These are phyloP conservation scores for Geopemphigus sp. DNA, from an alignment of 1,140 invertebrate species.

Conservation along the genomic window DNA sequence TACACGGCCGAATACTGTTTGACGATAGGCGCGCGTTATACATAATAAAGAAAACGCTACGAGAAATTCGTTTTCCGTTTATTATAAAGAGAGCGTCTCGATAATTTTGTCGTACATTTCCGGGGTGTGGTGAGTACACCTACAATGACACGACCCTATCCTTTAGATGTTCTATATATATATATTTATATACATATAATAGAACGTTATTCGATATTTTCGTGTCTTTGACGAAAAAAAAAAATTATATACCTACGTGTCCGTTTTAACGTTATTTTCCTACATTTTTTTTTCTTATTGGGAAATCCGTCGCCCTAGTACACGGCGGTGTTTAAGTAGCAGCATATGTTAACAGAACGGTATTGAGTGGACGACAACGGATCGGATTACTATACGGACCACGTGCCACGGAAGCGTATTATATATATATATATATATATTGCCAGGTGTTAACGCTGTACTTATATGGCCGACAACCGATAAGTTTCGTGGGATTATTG, in stretches of 20 bases:
- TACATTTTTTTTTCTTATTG: conserved; percentile 30
- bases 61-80: background rate
- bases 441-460: conserved; percentile 18
- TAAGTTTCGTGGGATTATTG: conserved; percentile 23
- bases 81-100: background rate
- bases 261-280: background rate
- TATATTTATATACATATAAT: background rate
- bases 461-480: background rate
- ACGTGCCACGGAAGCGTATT: conserved; percentile 21
- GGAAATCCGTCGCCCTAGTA: background rate
- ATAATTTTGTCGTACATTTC: background rate
- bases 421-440: background rate
- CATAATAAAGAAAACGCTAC: too few species aligned
- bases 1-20: too few species aligned
- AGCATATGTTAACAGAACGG: conserved; percentile 36
- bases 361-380: conserved; percentile 27
- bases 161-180: background rate
- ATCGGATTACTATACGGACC: conserved; percentile 29
- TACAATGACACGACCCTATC: background rate
- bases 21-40: too few species aligned
- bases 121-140: background rate
- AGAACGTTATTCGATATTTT: conserved; percentile 5
- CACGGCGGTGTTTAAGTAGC: background rate
- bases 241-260: background rate
- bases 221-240: background rate